Evolutionary conservation across 2,113 vertebrate species (phyloP).

Genomic region (Maccullochella peelii): DNA sequence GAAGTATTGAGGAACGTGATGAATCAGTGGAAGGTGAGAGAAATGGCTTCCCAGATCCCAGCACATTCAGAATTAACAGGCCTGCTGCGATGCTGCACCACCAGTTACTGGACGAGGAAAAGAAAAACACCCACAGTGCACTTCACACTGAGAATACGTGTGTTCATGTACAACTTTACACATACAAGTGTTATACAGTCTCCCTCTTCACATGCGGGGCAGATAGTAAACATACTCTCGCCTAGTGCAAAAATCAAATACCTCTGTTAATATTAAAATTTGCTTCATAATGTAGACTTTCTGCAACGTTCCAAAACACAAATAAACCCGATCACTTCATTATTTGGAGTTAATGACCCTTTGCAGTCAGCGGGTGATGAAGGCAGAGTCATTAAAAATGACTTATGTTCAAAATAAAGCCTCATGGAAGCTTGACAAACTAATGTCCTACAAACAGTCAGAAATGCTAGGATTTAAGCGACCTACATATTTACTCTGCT

Average conservation of each 20-base stretch:
- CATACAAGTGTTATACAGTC: background rate
- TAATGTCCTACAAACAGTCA: background rate
- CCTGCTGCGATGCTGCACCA: conserved; percentile 17
- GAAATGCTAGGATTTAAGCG: background rate
- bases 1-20: background rate
- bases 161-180: conserved; percentile 3
- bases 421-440: background rate
- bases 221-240: background rate
- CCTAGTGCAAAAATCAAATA: background rate
- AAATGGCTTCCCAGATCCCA: conserved; percentile 27
- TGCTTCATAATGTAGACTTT: background rate
- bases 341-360: conserved; percentile 39
- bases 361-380: background rate
- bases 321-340: conserved; percentile 15
- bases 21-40: conserved; percentile 26
- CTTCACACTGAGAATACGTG: background rate
- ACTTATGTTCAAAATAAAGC: conserved; percentile 27
- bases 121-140: conserved; percentile 2
- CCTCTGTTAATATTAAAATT: conserved; percentile 1
- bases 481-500: background rate
- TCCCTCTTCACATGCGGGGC: background rate
- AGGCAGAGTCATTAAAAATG: conserved; percentile 23
- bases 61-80: conserved; percentile 53
- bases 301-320: conserved; percentile 8
- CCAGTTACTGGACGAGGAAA: background rate